Base-by-base conservation (phyloP, 2,113 vertebrate genomes). In the Xiphophorus hellerii region DNA sequence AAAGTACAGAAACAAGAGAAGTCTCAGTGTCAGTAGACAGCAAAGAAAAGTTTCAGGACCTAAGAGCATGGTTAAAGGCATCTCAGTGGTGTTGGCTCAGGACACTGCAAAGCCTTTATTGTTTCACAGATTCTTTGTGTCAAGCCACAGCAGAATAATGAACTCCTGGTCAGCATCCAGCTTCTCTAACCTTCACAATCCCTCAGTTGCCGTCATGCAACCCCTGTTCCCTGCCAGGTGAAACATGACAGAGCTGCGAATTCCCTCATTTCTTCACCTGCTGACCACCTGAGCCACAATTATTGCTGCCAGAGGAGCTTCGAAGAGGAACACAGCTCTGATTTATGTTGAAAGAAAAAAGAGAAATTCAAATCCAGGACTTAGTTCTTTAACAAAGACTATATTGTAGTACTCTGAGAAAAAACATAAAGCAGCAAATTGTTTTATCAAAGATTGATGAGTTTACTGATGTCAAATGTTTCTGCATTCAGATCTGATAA, bases 201-300 rank as follows among this genome's bases (percentile, higher is more conserved):
- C 84, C 81, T 61, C 54, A 2, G 54, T 81, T 82, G 35, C 66
- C 31, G 63, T 64, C 69, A 39, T 6, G 69, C 44, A 84, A 78
- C 78, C 74, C 81, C 74, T 81, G 78, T 51, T 69, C 79, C 62
- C 73, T 84, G 84, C 71, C 81, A 74, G 83, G 76, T 48, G 69
- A 71, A 82, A 73, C 86, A 73, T 51, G 5, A 30, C 75, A 37
- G 63, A 74, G 84, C 84, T 61, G 67, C 13, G 76, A 77, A 81
- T 74, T 68, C 73, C 70, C 74, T 76, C 67, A 44, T 69, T 60
- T 51, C 29, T 58, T 77, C 82, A 83, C 82, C 86, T 67, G 12
- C 76, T 71, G 83, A 82, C 83, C 3, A 13, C 66, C 71, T 42
- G 84, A 65, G 68, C 71, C 76, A 80, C 76, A 51, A 74, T 86